Evolutionary conservation across 2,797 vertebrate genomes (phyloP).

Genomic region (Phoxinus dragarum): DNA sequence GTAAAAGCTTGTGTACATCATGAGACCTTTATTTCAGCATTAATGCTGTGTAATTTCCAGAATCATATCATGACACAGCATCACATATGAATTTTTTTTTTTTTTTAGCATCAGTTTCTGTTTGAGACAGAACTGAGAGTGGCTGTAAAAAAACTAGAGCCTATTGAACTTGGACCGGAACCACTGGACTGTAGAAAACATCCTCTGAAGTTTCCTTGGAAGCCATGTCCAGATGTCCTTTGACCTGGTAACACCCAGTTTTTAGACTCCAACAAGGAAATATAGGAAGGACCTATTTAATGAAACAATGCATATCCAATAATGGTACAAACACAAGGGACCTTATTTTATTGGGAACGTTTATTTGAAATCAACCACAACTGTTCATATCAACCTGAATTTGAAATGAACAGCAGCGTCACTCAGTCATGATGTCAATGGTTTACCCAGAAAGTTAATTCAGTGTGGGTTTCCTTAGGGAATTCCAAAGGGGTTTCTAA

Average conservation of each 20-base stretch:
- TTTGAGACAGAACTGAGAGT: not conserved
- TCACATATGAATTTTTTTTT: not conserved
- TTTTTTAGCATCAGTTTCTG: not conserved
- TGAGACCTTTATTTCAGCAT: not conserved
- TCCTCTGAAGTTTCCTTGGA: conserved; percentile 11
- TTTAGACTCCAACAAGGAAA: not conserved
- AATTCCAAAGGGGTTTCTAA: conserved; percentile 1
- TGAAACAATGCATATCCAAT: not conserved
- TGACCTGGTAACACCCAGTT: not conserved
- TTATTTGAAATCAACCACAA: not conserved
- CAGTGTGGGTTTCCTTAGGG: not conserved
- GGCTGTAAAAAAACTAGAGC: not conserved
- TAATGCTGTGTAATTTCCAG: conserved; percentile 10
- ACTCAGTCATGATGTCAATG: not conserved
- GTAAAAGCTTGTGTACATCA: not conserved
- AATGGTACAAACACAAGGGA: not conserved
- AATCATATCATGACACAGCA: not conserved
- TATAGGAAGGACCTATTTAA: not conserved
- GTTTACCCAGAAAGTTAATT: not conserved
- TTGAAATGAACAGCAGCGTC: not conserved
- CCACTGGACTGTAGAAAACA: not conserved
- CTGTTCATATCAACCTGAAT: not conserved
- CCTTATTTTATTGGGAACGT: too few species aligned
- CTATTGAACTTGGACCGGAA: not conserved
- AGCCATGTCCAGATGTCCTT: not conserved